Percentiles rank a stretch among this genome's conserved stretches.
Conservation (phyloP, 2,113 vertebrate genomes). For the Tonatia bakeri region DNA sequence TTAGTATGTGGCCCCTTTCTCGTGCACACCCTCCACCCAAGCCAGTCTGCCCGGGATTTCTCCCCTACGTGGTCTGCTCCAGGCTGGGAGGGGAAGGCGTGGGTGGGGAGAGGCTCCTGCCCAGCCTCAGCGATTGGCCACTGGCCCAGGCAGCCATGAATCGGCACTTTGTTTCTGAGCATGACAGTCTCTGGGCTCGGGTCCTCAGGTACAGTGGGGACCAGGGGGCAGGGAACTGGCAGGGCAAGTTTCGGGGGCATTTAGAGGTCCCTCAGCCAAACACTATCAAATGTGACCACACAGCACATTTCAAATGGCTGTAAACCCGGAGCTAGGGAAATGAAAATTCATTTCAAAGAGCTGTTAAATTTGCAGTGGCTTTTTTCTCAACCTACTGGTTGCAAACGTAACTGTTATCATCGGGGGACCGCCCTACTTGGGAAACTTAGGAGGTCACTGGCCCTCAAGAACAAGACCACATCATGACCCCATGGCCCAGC, state of each 20-base stretch:
- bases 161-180: neutral
- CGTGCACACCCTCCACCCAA: neutral
- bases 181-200: neutral
- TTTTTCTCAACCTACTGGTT: neutral
- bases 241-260: neutral
- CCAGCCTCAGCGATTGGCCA: neutral
- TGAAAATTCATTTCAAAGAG: neutral
- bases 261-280: neutral
- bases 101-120: neutral
- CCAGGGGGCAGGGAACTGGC: neutral
- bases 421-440: neutral
- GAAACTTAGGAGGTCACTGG: neutral
- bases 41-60: neutral
- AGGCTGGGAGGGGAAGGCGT: neutral
- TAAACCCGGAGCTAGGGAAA: neutral
- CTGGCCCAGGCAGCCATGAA: neutral
- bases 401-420: neutral
- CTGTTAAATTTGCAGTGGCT: neutral
- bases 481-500: neutral
- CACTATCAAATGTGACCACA: neutral
- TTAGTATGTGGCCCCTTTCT: neutral
- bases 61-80: neutral
- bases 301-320: neutral
- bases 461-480: neutral
- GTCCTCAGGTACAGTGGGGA: neutral